Evolutionary conservation across 2,113 vertebrate species (phyloP).

Genomic region (Sakesphorus luctuosus): DNA sequence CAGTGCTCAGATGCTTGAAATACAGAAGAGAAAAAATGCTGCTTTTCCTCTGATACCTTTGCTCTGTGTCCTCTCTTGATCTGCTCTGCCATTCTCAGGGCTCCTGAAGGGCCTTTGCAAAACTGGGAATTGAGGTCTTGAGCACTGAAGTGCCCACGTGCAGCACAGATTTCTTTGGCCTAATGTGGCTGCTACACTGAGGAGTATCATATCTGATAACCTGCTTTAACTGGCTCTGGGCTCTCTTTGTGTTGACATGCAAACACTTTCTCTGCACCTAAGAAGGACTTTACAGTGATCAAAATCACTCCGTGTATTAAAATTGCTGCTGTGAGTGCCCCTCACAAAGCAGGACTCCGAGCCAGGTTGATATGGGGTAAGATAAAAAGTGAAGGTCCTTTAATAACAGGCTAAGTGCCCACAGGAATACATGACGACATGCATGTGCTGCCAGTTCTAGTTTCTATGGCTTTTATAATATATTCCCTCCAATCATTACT

Average conservation of each 20-base stretch:
- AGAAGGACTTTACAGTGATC: not conserved
- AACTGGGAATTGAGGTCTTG: not conserved
- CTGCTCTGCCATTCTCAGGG: not conserved
- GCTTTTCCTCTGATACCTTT: not conserved
- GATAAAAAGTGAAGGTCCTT: no score
- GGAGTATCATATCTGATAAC: not conserved
- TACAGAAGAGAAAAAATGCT: not conserved
- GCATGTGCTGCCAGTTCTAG: no score
- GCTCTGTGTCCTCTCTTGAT: not conserved
- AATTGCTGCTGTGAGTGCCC: no score
- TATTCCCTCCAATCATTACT: no score
- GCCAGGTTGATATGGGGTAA: no score
- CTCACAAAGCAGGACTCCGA: no score
- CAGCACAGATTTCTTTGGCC: not conserved
- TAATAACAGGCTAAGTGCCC: no score
- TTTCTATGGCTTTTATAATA: no score
- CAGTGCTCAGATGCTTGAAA: not conserved
- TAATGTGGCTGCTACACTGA: not conserved
- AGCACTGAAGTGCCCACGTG: not conserved
- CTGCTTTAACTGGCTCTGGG: not conserved
- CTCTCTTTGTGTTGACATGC: not conserved
- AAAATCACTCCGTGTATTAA: not conserved
- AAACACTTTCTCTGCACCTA: not conserved
- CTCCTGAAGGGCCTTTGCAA: not conserved
- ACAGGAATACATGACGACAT: no score